Conservation (phyloP, 2,888 invertebrate species). For the Aromia moschata region DNA sequence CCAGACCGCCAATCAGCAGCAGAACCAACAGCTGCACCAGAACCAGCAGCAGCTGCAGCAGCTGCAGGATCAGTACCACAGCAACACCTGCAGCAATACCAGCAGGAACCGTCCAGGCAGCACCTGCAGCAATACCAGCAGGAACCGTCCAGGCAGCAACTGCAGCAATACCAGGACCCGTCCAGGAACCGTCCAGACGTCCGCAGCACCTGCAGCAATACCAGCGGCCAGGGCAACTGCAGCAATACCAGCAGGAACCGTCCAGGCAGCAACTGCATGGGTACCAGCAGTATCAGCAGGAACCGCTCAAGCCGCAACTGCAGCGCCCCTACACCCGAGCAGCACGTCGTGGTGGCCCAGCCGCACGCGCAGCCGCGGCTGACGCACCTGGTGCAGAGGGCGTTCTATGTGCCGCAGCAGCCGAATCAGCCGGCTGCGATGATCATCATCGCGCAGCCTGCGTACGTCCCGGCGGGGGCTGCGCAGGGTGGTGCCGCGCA, state of each 20-base stretch:
- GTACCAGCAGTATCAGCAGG: no score
- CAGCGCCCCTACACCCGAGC: constrained; percentile 34
- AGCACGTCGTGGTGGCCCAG: constrained; percentile 2
- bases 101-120: constrained; percentile 1
- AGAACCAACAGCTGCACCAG: constrained; percentile 29
- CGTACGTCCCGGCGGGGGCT: constrained; percentile 51
- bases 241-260: not conserved
- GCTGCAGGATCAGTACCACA: constrained; percentile 9
- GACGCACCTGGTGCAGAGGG: constrained; percentile 38
- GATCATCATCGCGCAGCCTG: constrained; percentile 60
- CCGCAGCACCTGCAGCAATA: constrained; percentile 31
- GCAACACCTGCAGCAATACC: constrained; percentile 10
- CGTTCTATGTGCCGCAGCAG: constrained; percentile 41
- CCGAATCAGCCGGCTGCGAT: constrained; percentile 47
- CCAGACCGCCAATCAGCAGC: constrained; percentile 38
- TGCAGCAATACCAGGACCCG: not conserved
- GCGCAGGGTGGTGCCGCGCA: constrained; percentile 49
- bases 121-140: constrained; percentile 8
- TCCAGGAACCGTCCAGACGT: no score
- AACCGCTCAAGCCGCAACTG: constrained; percentile 36
- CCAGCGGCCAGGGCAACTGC: not conserved
- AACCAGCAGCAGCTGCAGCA: constrained; percentile 43
- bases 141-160: no score
- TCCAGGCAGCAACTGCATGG: not conserved
- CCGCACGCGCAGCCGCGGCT: constrained; percentile 17